These are phyloP conservation scores for Calycopis cecrops DNA, from an alignment of 1,140 invertebrate genomes.

Conservation along the genomic window DNA sequence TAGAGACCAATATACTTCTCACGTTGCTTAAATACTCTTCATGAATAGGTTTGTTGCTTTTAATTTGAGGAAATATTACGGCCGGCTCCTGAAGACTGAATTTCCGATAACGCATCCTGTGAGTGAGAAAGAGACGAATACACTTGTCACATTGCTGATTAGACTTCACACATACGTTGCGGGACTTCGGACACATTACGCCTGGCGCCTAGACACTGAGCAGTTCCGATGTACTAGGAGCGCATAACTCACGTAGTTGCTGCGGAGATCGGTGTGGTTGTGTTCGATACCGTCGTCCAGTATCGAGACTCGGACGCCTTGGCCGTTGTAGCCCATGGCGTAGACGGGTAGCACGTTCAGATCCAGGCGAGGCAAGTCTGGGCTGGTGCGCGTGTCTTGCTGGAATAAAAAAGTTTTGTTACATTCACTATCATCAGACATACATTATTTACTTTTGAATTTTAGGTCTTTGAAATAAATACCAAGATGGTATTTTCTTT, in stretches of 20 bases:
- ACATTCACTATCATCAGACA: no score
- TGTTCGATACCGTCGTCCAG: constrained; percentile 92
- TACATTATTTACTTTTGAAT: no score
- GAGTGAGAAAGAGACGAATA: no score
- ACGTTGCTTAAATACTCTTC: no score
- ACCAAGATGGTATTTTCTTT: neutral
- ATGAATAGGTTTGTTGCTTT: no score
- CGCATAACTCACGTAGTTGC: constrained; percentile 85
- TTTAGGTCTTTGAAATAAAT: no score
- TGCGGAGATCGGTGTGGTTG: constrained; percentile 85
- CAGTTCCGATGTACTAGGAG: constrained; percentile 39
- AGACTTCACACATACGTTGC: neutral
- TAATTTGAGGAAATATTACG: no score
- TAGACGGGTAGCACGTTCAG: constrained; percentile 88
- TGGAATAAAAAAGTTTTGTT: constrained; percentile 48
- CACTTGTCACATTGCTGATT: no score
- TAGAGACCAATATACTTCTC: no score
- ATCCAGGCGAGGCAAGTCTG: constrained; percentile 80
- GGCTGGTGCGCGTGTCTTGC: constrained; percentile 79
- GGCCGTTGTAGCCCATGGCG: constrained; percentile 85
- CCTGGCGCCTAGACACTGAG: constrained; percentile 12
- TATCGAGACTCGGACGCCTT: constrained; percentile 86
- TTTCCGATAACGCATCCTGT: no score
- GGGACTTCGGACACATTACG: neutral
- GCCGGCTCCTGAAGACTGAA: no score